These are phyloP conservation scores for Hypercompe scribonia DNA, from an alignment of 2,888 invertebrate genomes.

Conservation along the genomic window DNA sequence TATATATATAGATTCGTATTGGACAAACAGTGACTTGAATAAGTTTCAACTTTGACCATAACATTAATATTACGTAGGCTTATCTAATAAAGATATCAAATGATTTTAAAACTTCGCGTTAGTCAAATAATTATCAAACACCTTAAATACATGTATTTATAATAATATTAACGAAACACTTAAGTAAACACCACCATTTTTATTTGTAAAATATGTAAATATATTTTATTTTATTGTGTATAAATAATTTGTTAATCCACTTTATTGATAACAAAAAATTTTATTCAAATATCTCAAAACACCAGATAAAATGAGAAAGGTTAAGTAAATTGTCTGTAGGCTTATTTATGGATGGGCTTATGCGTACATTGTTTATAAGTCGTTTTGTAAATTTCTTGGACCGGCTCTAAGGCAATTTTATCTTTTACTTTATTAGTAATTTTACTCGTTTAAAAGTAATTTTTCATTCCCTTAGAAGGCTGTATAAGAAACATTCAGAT, in stretches of 20 bases:
- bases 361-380: background rate
- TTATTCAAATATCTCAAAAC: background rate
- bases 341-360: background rate
- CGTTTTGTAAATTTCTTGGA: background rate
- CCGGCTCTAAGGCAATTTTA: too few species aligned
- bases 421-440: too few species aligned
- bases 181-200: slow-evolving; percentile 26
- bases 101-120: background rate
- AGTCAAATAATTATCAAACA: background rate
- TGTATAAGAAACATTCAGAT: too few species aligned
- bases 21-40: too few species aligned
- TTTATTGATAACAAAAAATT: slow-evolving; percentile 29
- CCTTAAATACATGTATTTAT: background rate
- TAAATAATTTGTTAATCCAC: slow-evolving; percentile 30
- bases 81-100: background rate
- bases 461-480: too few species aligned
- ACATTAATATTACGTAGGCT: background rate
- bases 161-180: slow-evolving; percentile 6
- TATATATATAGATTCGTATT: too few species aligned
- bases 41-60: background rate
- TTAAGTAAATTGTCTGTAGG: background rate
- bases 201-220: slow-evolving; percentile 27
- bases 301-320: background rate
- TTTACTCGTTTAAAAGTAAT: too few species aligned
- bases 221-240: slow-evolving; percentile 25